phyloP scores from a whole-genome alignment of 2,797 vertebrate genomes.

The Lepilemur ruficaudatus region DNA sequence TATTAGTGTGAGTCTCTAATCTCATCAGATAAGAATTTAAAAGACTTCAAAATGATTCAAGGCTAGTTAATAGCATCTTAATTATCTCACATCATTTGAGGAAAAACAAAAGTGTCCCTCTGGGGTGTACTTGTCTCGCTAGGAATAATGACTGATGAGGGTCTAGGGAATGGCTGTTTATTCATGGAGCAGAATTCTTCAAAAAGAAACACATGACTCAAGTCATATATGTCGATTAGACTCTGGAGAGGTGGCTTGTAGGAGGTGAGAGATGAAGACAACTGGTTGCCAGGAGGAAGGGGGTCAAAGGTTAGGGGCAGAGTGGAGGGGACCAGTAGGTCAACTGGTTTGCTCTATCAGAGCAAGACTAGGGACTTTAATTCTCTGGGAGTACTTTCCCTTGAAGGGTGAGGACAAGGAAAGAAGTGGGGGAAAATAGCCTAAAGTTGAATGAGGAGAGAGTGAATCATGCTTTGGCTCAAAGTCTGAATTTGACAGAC shows the following conservation, averaged over 20 bases:
- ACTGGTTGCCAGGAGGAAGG: not conserved
- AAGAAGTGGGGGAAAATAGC: not conserved
- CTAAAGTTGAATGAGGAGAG: not conserved
- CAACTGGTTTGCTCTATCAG: not conserved
- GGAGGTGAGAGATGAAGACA: not conserved
- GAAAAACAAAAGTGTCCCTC: constrained; percentile 35
- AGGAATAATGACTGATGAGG: constrained; percentile 27
- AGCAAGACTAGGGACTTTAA: not conserved
- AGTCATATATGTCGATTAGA: not conserved
- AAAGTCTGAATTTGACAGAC: not conserved
- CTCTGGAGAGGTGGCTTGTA: not conserved
- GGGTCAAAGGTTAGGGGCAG: not conserved
- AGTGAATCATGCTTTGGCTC: not conserved
- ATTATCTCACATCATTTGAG: constrained; percentile 67
- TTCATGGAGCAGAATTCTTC: constrained; percentile 33
- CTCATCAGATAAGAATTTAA: constrained; percentile 52
- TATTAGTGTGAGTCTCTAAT: constrained; percentile 21
- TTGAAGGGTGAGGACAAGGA: not conserved
- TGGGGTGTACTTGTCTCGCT: not conserved
- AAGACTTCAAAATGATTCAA: constrained; percentile 31
- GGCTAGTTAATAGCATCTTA: constrained; percentile 70
- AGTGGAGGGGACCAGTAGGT: not conserved
- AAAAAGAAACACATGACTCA: not conserved
- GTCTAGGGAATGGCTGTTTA: constrained; percentile 5
- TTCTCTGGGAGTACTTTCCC: not conserved